Base-by-base conservation (phyloP, 2,888 invertebrate genomes). In the Seladonia tumulorum region DNA sequence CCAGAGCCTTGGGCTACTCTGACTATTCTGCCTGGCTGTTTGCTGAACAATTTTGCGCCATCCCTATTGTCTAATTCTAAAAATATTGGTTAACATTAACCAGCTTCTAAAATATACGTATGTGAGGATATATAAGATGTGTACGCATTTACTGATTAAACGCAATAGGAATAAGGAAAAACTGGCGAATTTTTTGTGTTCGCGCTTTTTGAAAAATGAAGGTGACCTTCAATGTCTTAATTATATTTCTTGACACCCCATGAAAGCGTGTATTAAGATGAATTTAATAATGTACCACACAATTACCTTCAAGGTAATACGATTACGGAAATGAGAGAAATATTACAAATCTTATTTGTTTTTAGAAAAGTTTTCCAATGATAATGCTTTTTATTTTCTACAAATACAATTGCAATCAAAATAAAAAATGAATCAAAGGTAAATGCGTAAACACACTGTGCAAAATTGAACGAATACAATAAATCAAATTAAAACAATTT, bases 11-110 rank as follows among this genome's bases (percentile, higher is more conserved):
- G 97, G 12, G 99, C 98, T 4, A 99, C 98, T 92, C 99, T 96
- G 0, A 97, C 96, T 47, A 98, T 96, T 89, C 99, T 96, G 7
- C 97, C 97, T 5, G 97, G 96, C 94, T 99, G 99, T 95, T 99
- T 98, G 29, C 98, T 97, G 95, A 99, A 99, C 78, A 99, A 96
- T 95, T 99, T 98, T 57, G 99, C 98, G 47, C 99, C 99, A 95
- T 99, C 99, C 88, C 98, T 97, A 94, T 98, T 98, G 95, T 99
- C 99, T 86, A 99, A 95, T 95, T 99, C 99, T 96, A 82, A 25
- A 90, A 88, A 78, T 29, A 73, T 60, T 53, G 42, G 49, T 49
- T 57, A 10, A 16, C 14, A 18, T 57, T 70, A 45, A 68, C 25
- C 29, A 22, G 60, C 7, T 47, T 47, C 35, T n/a, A n/a, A 22